Conservation (phyloP, 2,797 vertebrate genomes). For the Benthosema pterotum region DNA sequence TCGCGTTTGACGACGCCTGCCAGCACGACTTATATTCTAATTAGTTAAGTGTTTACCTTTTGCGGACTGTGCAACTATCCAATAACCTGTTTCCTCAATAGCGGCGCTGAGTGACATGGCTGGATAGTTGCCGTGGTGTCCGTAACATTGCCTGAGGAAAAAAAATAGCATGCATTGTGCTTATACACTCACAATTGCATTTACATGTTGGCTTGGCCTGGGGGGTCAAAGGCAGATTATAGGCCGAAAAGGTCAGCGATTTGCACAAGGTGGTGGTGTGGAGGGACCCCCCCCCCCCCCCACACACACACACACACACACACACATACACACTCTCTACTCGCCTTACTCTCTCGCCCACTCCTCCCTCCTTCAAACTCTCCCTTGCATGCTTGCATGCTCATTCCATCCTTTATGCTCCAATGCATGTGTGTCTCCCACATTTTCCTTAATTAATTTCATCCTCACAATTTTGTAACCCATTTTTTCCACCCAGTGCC, state of each 20-base stretch:
- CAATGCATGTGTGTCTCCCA: too few relatives aligned
- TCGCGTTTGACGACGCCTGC: background rate
- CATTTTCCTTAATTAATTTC: too few relatives aligned
- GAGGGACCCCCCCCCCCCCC: background rate
- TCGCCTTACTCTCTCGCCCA: background rate
- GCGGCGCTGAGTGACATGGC: constrained; percentile 9
- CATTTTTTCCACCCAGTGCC: too few relatives aligned
- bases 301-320: background rate
- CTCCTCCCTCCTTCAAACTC: background rate
- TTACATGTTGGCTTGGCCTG: constrained; percentile 45
- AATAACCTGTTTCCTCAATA: constrained; percentile 10
- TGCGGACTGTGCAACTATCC: constrained; percentile 18
- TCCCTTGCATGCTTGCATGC: background rate
- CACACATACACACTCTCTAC: too few relatives aligned
- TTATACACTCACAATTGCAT: constrained; percentile 25
- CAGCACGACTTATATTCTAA: background rate
- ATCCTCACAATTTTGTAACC: too few relatives aligned
- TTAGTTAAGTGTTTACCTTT: constrained; percentile 20
- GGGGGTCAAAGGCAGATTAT: constrained; percentile 41
- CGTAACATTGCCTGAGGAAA: constrained; percentile 28
- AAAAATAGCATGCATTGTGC: background rate
- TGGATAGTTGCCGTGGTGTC: constrained; percentile 26
- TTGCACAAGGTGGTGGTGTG: constrained; percentile 31
- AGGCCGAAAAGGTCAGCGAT: constrained; percentile 31
- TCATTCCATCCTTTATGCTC: background rate